Evolutionary conservation across 2,888 invertebrate genomes (phyloP).

Genomic region (Drosophila maculinotata): DNA sequence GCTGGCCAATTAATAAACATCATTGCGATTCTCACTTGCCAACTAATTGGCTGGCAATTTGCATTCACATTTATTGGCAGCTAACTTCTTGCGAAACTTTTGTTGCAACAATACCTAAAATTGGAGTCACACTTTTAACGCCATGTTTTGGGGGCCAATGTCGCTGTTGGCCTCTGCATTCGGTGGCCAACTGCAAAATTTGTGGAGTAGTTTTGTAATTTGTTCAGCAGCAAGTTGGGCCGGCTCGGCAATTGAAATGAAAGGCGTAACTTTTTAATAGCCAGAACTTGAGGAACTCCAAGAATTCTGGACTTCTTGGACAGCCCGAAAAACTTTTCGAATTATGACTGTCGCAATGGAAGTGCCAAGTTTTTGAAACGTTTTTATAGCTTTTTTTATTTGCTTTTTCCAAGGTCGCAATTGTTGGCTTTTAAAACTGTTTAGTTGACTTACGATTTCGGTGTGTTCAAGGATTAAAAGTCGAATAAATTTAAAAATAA

Average conservation of each 20-base stretch:
- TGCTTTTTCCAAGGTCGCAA: constrained; percentile 25
- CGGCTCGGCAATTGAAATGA: constrained; percentile 71
- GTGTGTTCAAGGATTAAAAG: background rate
- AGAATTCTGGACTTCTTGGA: constrained; percentile 42
- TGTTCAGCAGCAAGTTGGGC: constrained; percentile 56
- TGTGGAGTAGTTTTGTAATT: constrained; percentile 68
- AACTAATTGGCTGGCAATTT: constrained; percentile 73
- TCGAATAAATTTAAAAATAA: too few relatives aligned
- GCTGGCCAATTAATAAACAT: constrained; percentile 52
- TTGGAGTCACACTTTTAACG: constrained; percentile 48
- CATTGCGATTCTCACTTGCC: constrained; percentile 36
- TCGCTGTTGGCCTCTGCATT: constrained; percentile 33
- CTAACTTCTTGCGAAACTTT: constrained; percentile 45
- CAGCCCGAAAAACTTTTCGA: constrained; percentile 59
- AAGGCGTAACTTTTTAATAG: constrained; percentile 80
- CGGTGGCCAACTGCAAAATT: constrained; percentile 59
- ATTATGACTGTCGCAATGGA: constrained; percentile 59
- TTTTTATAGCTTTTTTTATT: constrained; percentile 4
- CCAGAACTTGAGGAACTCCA: constrained; percentile 55
- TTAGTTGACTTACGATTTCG: background rate
- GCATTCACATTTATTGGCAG: constrained; percentile 73
- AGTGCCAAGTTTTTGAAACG: constrained; percentile 42
- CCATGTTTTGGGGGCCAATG: constrained; percentile 30
- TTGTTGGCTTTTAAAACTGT: background rate
- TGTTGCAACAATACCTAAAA: constrained; percentile 31